These are phyloP conservation scores for Chelonoidis abingdonii DNA, from an alignment of 2,113 vertebrate genomes.

Conservation along the genomic window DNA sequence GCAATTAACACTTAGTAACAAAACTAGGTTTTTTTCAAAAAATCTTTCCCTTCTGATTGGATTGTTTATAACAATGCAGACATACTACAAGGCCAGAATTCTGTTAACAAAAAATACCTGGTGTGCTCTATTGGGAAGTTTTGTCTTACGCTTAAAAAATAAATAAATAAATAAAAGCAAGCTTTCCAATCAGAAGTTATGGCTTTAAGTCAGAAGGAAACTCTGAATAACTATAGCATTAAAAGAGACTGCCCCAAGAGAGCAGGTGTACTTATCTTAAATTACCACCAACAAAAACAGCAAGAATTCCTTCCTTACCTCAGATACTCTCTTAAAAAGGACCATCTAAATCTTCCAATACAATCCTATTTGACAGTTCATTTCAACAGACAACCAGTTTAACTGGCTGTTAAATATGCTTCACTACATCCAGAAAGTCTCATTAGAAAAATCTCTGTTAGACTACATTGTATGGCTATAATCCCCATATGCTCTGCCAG, in stretches of 20 bases:
- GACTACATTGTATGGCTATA: neutral
- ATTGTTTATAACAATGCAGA: neutral
- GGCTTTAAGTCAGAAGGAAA: neutral
- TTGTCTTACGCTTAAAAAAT: neutral
- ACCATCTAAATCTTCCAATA: neutral
- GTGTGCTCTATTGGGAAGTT: neutral
- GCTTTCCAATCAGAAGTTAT: neutral
- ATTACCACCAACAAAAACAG: neutral
- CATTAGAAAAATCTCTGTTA: neutral
- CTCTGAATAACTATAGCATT: neutral
- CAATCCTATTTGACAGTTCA: neutral
- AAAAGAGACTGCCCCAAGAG: neutral
- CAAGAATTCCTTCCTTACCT: neutral
- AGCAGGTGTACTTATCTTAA: neutral
- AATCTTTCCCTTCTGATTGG: neutral
- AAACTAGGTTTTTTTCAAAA: neutral
- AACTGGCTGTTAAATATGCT: neutral
- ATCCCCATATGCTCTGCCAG: neutral
- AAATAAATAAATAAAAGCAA: neutral
- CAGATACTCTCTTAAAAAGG: neutral
- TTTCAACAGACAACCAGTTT: neutral
- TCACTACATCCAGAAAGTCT: neutral
- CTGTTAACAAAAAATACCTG: neutral
- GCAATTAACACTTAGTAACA: neutral
- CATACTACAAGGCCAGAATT: neutral